phyloP scores from a whole-genome alignment of 2,888 invertebrate species.

The Xestia xanthographa region DNA sequence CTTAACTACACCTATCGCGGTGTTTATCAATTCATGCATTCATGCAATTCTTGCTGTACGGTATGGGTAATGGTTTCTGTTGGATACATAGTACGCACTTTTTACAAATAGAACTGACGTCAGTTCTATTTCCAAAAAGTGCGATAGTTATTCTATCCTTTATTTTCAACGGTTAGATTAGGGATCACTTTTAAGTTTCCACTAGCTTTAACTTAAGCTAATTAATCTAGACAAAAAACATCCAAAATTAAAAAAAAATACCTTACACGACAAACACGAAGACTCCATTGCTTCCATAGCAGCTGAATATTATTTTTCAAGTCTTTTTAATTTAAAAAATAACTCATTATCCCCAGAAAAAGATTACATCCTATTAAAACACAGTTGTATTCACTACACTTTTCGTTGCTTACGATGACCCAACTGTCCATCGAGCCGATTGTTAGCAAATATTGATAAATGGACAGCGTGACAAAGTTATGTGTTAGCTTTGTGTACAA shows the following conservation, averaged over 20 bases:
- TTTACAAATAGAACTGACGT: neutral
- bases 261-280: constrained; percentile 76
- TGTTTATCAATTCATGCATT: neutral
- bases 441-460: constrained; percentile 78
- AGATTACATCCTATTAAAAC: constrained; percentile 47
- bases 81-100: neutral
- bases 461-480: constrained; percentile 71
- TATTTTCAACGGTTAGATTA: neutral
- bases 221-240: neutral
- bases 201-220: neutral
- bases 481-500: constrained; percentile 64
- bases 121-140: neutral
- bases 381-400: constrained; percentile 64
- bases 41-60: neutral
- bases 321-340: constrained; percentile 37
- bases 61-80: neutral
- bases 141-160: neutral
- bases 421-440: constrained; percentile 72
- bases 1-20: neutral
- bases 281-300: constrained; percentile 76
- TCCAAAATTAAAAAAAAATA: constrained; percentile 47
- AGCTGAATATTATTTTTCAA: constrained; percentile 53
- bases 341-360: constrained; percentile 21
- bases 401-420: constrained; percentile 48
- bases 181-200: neutral